Conservation (phyloP, 2,888 invertebrate species). For the Eupithecia vulgata region DNA sequence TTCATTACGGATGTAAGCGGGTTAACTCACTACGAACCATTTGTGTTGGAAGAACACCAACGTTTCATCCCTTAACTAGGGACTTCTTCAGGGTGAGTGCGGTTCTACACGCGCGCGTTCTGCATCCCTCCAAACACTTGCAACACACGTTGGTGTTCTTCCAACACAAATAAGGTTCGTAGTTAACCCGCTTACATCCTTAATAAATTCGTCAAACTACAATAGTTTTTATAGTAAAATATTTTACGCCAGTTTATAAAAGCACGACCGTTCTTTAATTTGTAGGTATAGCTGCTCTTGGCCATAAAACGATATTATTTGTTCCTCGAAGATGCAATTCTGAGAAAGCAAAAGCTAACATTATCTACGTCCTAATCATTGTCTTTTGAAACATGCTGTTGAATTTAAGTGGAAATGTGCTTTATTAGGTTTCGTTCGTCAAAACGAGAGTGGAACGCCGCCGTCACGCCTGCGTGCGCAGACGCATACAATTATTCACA, state of each 20-base stretch:
- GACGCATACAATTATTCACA: constrained; percentile 81
- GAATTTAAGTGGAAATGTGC: constrained; percentile 43
- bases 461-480: constrained; percentile 73
- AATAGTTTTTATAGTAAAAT: too few species aligned
- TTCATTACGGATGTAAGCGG: too few species aligned
- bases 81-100: too few species aligned
- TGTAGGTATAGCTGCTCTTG: neutral
- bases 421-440: constrained; percentile 60
- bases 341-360: constrained; percentile 3
- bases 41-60: too few species aligned
- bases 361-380: constrained; percentile 14
- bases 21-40: too few species aligned
- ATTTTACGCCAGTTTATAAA: neutral
- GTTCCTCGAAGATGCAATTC: constrained; percentile 5
- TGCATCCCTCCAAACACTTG: too few species aligned
- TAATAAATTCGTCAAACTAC: too few species aligned
- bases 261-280: neutral
- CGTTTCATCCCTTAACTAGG: too few species aligned
- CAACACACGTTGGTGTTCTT: too few species aligned
- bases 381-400: constrained; percentile 17
- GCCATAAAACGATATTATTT: constrained; percentile 1
- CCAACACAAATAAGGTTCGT: too few species aligned
- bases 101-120: too few species aligned
- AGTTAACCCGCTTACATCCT: too few species aligned
- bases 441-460: constrained; percentile 61